Evolutionary conservation across 2,797 vertebrate species (phyloP).

Genomic region (Nyctalus aviator): DNA sequence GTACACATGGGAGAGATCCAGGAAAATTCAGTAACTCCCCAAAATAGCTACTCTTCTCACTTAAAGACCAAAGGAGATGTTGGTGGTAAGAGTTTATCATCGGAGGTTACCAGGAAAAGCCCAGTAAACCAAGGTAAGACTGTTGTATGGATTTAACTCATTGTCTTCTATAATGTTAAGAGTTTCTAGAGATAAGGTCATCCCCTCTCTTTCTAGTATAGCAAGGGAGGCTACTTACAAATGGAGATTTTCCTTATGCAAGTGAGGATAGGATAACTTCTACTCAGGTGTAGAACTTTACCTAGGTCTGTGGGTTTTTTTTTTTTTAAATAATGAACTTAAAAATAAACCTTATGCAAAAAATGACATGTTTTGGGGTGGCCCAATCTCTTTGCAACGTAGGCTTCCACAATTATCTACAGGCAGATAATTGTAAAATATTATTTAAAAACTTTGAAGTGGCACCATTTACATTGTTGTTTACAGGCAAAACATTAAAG

Average conservation of each 20-base stretch:
- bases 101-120: neutral
- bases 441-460: neutral
- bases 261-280: neutral
- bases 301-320: neutral
- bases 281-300: neutral
- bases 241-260: neutral
- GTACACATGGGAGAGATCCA: neutral
- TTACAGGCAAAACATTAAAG: neutral
- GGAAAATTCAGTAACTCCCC: neutral
- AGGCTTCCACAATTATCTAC: no score
- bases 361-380: neutral
- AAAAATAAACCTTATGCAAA: neutral
- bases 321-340: neutral
- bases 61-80: neutral
- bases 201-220: neutral
- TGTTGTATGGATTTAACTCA: neutral
- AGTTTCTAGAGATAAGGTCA: neutral
- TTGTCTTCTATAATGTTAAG: neutral
- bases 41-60: neutral
- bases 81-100: neutral
- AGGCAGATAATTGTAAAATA: neutral
- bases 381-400: neutral
- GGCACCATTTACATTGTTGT: neutral
- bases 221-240: neutral
- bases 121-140: neutral